phyloP scores from a whole-genome alignment of 2,888 invertebrate species.

The Stenodema calcarata region DNA sequence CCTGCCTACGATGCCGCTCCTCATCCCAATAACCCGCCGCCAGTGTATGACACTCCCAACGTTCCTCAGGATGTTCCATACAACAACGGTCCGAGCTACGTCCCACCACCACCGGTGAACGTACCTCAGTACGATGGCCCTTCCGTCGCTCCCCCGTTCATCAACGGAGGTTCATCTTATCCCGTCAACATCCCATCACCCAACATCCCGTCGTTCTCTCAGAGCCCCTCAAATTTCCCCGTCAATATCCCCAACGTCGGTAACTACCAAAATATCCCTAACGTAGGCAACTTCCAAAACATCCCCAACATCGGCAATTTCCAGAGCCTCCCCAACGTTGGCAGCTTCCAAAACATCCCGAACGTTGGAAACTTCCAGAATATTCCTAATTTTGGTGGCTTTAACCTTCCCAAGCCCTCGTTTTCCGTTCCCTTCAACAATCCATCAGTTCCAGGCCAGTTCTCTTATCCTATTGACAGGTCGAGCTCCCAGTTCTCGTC shows the following conservation, averaged over 20 bases:
- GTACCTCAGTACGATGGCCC: constrained; percentile 7
- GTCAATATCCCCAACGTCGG: neutral
- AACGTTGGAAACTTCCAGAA: neutral
- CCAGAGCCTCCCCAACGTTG: neutral
- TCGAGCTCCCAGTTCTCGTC: constrained; percentile 3
- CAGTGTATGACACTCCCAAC: neutral
- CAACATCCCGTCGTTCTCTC: neutral
- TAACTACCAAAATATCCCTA: neutral
- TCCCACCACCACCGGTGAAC: neutral
- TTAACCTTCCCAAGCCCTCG: constrained; percentile 13
- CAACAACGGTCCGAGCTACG: neutral
- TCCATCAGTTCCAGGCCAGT: neutral
- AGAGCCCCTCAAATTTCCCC: neutral
- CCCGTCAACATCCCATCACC: neutral
- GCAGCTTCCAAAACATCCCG: neutral
- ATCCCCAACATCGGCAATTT: neutral
- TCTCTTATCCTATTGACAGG: constrained; percentile 11
- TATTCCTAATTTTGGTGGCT: neutral
- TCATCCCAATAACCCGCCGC: constrained; percentile 3
- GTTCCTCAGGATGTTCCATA: neutral
- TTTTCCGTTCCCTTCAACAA: neutral
- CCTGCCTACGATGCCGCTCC: neutral
- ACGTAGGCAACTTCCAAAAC: neutral
- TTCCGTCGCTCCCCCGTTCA: neutral
- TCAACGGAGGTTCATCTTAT: neutral